Evolutionary conservation across 1,140 invertebrate species (phyloP).

Genomic region (Lepidurus packardi): DNA sequence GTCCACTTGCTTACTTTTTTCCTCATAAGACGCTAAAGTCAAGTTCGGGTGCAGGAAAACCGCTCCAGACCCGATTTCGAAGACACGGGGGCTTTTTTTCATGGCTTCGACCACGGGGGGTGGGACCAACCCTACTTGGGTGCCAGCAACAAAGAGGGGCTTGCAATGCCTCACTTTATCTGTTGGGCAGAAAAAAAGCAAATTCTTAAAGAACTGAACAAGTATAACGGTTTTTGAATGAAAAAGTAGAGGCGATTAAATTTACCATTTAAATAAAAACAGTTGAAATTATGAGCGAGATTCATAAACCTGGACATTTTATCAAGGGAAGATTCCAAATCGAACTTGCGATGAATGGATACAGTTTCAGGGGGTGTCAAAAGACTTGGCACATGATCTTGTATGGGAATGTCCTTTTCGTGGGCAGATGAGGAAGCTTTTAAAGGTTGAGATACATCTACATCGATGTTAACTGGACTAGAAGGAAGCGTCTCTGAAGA

Average conservation of each 20-base stretch:
- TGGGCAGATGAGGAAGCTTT: background rate
- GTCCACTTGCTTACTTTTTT: slow-evolving; percentile 70
- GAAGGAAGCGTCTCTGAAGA: background rate
- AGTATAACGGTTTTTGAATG: no score
- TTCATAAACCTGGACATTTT: slow-evolving; percentile 51
- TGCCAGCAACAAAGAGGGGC: slow-evolving; percentile 77
- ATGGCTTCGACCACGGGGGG: slow-evolving; percentile 71
- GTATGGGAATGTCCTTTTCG: slow-evolving; percentile 10
- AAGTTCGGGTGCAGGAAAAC: slow-evolving; percentile 36
- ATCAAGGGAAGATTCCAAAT: background rate
- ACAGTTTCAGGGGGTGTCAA: background rate
- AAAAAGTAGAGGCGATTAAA: no score
- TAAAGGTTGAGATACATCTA: background rate
- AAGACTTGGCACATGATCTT: slow-evolving; percentile 2
- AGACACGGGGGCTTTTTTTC: slow-evolving; percentile 71
- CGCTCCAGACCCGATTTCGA: slow-evolving; percentile 60
- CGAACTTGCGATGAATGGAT: background rate
- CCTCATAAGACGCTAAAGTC: slow-evolving; percentile 52
- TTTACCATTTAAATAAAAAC: slow-evolving; percentile 74
- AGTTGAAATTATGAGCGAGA: slow-evolving; percentile 75
- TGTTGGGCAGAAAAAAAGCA: background rate
- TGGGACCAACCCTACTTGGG: slow-evolving; percentile 78
- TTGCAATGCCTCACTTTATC: slow-evolving; percentile 55
- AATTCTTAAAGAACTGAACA: background rate
- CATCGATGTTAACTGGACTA: background rate